Conservation (phyloP, 2,888 invertebrate species). For the Junonia oenone region DNA sequence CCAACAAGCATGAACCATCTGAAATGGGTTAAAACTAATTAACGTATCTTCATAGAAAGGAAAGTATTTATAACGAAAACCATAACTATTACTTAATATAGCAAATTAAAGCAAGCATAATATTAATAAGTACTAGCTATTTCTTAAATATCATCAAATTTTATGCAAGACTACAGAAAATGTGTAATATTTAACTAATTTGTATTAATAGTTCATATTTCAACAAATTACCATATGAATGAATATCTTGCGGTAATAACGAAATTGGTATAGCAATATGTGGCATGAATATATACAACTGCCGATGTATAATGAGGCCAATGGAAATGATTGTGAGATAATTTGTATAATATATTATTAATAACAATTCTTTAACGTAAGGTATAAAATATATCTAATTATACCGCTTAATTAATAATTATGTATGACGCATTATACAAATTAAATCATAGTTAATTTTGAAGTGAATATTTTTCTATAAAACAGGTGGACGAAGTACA, state of each 20-base stretch:
- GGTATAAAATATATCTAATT: too few relatives aligned
- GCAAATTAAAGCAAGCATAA: not conserved
- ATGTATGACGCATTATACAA: too few relatives aligned
- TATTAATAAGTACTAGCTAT: not conserved
- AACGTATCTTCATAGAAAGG: not conserved
- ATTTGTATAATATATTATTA: constrained; percentile 9
- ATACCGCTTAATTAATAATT: too few relatives aligned
- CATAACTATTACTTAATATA: not conserved
- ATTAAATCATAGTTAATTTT: not conserved
- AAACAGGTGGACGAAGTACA: not conserved
- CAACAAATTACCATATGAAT: constrained; percentile 5
- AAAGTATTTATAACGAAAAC: not conserved
- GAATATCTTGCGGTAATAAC: constrained; percentile 11
- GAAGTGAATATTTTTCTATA: not conserved
- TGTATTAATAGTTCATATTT: not conserved
- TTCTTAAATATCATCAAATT: not conserved
- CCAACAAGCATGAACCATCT: constrained; percentile 97
- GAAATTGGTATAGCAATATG: constrained; percentile 7
- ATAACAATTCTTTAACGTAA: too few relatives aligned
- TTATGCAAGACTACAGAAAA: not conserved
- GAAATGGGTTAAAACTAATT: constrained; percentile 48
- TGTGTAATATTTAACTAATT: not conserved
- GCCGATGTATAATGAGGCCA: constrained; percentile 7
- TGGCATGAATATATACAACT: constrained; percentile 18
- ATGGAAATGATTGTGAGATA: constrained; percentile 6